A percentile compares a stretch with the other conserved stretches of the same genome.
phyloP scores from a whole-genome alignment of 2,888 invertebrate genomes.

The Chorisops tibialis region DNA sequence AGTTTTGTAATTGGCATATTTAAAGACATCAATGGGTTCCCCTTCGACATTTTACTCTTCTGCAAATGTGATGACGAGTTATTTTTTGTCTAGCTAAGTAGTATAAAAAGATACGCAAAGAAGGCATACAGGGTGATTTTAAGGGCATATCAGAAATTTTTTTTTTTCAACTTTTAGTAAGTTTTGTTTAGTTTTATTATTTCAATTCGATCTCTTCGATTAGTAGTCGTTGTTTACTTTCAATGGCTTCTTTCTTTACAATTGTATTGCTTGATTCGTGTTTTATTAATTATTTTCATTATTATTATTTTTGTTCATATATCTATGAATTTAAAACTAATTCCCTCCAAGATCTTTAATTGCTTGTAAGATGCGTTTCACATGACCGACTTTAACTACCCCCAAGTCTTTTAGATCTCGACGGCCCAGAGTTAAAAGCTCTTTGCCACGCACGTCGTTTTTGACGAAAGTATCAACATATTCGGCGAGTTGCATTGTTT shows the following conservation, averaged over 20 bases:
- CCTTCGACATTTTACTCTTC: too few relatives aligned
- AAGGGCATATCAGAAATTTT: constrained; percentile 7
- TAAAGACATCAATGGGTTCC: too few relatives aligned
- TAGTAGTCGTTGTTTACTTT: too few relatives aligned
- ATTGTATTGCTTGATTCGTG: too few relatives aligned
- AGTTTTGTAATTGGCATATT: too few relatives aligned
- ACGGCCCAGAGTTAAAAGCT: constrained; percentile 80
- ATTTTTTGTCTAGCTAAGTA: too few relatives aligned
- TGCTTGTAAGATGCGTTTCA: constrained; percentile 90
- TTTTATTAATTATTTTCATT: too few relatives aligned
- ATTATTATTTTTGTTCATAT: not conserved
- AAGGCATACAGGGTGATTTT: constrained; percentile 26
- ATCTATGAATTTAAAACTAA: constrained; percentile 37
- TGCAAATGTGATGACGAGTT: too few relatives aligned
- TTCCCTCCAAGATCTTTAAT: constrained; percentile 71
- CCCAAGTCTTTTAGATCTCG: constrained; percentile 88
- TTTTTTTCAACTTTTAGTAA: not conserved
- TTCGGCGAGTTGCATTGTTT: constrained; percentile 81
- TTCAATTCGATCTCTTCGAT: too few relatives aligned
- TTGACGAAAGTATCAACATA: constrained; percentile 87
- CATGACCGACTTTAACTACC: constrained; percentile 91
- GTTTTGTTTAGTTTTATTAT: not conserved
- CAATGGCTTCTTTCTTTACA: too few relatives aligned
- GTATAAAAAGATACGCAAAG: constrained; percentile 19
- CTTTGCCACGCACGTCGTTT: constrained; percentile 89